A percentile compares a stretch with the other conserved stretches of the same genome.
phyloP scores from a whole-genome alignment of 2,797 vertebrate genomes.

The Lagodon rhomboides region DNA sequence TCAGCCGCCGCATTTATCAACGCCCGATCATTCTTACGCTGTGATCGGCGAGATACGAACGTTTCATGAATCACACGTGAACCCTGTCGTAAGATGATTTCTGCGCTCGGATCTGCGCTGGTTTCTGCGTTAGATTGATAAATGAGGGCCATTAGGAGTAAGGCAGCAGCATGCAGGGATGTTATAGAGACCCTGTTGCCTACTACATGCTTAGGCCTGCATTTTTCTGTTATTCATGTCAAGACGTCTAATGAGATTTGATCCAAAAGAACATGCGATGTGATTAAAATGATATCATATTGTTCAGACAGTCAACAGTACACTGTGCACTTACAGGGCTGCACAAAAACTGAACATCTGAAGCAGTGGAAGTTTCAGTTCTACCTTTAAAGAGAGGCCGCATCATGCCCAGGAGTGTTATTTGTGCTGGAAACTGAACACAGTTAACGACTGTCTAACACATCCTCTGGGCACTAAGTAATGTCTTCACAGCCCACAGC shows the following conservation, averaged over 20 bases:
- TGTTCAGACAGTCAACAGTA: not conserved
- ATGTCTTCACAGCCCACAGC: slow-evolving; percentile 18
- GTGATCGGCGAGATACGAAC: too few relatives aligned
- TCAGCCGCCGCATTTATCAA: too few relatives aligned
- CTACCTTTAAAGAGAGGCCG: not conserved
- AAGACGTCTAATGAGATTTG: not conserved
- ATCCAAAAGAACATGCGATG: slow-evolving; percentile 2
- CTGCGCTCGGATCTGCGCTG: too few relatives aligned
- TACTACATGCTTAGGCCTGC: slow-evolving; percentile 4
- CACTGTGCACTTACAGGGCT: not conserved
- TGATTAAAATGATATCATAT: not conserved
- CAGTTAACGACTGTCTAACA: slow-evolving; percentile 22
- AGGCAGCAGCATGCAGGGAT: not conserved
- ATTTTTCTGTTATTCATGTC: not conserved
- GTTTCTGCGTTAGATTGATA: too few relatives aligned
- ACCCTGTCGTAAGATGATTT: too few relatives aligned
- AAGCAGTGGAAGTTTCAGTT: not conserved
- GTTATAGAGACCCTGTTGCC: slow-evolving; percentile 1
- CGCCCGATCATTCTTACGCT: too few relatives aligned
- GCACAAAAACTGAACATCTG: not conserved
- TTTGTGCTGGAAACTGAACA: slow-evolving; percentile 28
- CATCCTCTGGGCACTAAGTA: slow-evolving; percentile 6
- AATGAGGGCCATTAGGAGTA: too few relatives aligned
- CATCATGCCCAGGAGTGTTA: slow-evolving; percentile 9
- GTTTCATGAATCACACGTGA: too few relatives aligned